Conservation (phyloP, 2,888 invertebrate genomes). For the Andrena bicolor region DNA sequence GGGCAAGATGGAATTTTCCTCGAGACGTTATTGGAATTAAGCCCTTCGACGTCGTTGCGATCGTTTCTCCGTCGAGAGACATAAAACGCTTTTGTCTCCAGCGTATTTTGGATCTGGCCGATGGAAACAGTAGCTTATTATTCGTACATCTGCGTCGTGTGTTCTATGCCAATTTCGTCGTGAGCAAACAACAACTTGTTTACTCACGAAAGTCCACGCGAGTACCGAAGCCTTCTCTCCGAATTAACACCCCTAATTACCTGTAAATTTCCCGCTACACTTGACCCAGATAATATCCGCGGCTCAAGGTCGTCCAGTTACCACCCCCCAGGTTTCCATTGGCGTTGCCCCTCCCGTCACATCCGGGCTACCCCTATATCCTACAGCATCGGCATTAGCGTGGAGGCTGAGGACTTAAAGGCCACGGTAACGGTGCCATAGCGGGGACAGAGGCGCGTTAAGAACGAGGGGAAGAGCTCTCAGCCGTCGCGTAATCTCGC, state of each 20-base stretch:
- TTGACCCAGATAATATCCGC: too few relatives aligned
- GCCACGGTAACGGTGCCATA: neutral
- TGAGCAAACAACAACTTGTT: too few relatives aligned
- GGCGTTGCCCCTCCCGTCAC: neutral
- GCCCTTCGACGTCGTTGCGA: slow-evolving; percentile 43
- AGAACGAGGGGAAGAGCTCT: neutral
- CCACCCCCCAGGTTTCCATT: neutral
- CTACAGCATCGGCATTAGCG: neutral
- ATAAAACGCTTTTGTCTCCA: slow-evolving; percentile 38
- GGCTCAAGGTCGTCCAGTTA: neutral
- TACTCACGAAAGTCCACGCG: too few relatives aligned
- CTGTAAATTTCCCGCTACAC: too few relatives aligned
- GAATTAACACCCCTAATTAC: too few relatives aligned
- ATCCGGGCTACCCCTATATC: neutral
- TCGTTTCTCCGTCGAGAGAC: slow-evolving; percentile 28
- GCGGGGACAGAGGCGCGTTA: neutral
- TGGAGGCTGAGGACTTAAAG: neutral
- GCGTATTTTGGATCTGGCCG: neutral
- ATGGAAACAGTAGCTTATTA: neutral
- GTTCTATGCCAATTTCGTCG: too few relatives aligned
- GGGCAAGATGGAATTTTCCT: slow-evolving; percentile 64
- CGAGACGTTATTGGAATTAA: slow-evolving; percentile 70
- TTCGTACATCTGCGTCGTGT: too few relatives aligned
- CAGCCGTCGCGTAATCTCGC: slow-evolving; percentile 9
- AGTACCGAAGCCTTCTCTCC: too few relatives aligned